These are phyloP conservation scores for Coleophora flavipennella DNA, from an alignment of 2,888 invertebrate genomes.

Conservation along the genomic window DNA sequence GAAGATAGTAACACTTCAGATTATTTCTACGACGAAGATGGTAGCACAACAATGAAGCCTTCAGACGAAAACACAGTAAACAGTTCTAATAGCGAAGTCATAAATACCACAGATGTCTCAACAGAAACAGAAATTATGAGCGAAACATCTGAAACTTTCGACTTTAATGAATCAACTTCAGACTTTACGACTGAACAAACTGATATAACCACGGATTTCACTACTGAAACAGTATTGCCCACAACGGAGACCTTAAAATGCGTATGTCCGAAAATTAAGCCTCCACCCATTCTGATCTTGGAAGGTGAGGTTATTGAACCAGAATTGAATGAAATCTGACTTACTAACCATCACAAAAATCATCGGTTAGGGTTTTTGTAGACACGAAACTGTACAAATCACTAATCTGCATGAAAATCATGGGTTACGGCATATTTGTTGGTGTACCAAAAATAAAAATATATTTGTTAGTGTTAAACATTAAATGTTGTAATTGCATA, in stretches of 20 bases:
- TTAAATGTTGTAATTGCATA: neutral
- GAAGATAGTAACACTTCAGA: slow-evolving; percentile 48
- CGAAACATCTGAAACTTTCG: slow-evolving; percentile 10
- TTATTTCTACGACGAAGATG: slow-evolving; percentile 52
- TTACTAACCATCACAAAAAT: slow-evolving; percentile 56
- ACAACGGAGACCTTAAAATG: slow-evolving; percentile 40
- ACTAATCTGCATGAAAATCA: no score
- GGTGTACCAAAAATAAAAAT: no score
- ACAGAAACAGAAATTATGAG: slow-evolving; percentile 17
- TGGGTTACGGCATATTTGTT: no score
- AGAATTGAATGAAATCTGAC: slow-evolving; percentile 44
- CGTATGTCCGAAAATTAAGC: slow-evolving; percentile 59
- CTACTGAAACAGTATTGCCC: slow-evolving; percentile 28
- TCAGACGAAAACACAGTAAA: slow-evolving; percentile 11
- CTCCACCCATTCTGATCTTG: slow-evolving; percentile 83
- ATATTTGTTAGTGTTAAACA: no score
- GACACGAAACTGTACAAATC: neutral
- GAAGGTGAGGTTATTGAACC: slow-evolving; percentile 81
- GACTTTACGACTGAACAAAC: slow-evolving; percentile 17
- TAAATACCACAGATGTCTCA: slow-evolving; percentile 9
- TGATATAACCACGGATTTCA: slow-evolving; percentile 28
- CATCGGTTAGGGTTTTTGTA: slow-evolving; percentile 29
- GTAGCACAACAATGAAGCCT: slow-evolving; percentile 26
- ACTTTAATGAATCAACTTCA: slow-evolving; percentile 6
- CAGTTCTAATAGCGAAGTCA: slow-evolving; percentile 13